Conservation (phyloP, 2,113 vertebrate species). For the Ailurus styani region DNA sequence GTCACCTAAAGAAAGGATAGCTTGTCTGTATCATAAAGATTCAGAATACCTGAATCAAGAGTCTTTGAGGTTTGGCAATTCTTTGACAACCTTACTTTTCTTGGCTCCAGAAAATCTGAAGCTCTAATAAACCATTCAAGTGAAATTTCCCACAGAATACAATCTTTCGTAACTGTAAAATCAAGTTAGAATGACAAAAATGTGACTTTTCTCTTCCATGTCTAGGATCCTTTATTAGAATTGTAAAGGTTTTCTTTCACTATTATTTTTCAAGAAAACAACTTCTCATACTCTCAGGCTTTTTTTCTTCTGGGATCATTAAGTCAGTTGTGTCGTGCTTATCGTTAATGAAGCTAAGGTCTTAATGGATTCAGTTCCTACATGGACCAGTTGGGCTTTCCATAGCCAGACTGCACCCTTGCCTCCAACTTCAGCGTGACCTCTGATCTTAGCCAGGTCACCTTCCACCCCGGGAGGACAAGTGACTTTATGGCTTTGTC, state of each 20-base stretch:
- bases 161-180: slow-evolving; percentile 10
- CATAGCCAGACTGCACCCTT: neutral
- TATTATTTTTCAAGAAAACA: slow-evolving; percentile 46
- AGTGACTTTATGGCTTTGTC: neutral
- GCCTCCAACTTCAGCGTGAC: neutral
- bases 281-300: neutral
- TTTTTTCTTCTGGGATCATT: slow-evolving; percentile 7
- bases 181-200: slow-evolving; percentile 39
- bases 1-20: slow-evolving; percentile 44
- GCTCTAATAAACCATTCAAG: slow-evolving; percentile 33
- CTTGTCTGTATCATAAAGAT: slow-evolving; percentile 28
- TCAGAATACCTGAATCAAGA: slow-evolving; percentile 47
- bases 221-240: slow-evolving; percentile 26
- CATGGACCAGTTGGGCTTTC: neutral
- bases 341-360: neutral
- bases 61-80: slow-evolving; percentile 51
- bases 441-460: neutral
- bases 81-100: slow-evolving; percentile 48
- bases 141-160: slow-evolving; percentile 52
- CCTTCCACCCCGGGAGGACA: neutral
- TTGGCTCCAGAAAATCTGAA: slow-evolving; percentile 41
- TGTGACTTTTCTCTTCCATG: slow-evolving; percentile 14
- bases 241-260: neutral
- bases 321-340: neutral
- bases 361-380: neutral